phyloP scores from a whole-genome alignment of 1,140 invertebrate genomes.

The Drosophila triauraria region DNA sequence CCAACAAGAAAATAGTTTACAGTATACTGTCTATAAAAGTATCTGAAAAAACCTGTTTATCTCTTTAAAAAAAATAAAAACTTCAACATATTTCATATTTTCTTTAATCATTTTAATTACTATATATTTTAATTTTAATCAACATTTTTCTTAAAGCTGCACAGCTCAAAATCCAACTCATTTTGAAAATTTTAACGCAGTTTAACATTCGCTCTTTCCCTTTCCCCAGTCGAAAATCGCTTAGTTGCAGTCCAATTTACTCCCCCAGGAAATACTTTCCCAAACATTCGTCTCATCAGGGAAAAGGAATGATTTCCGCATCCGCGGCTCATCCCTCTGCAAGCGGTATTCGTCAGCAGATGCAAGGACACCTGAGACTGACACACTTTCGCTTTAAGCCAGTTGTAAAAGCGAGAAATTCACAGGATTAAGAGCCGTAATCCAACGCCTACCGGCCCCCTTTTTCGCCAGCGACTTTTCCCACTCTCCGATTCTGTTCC shows the following conservation, averaged over 20 bases:
- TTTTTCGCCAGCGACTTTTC: background rate
- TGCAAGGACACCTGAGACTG: constrained; percentile 50
- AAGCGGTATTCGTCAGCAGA: constrained; percentile 38
- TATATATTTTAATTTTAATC: background rate
- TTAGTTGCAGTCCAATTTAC: constrained; percentile 7
- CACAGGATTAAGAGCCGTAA: constrained; percentile 53
- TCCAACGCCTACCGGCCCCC: constrained; percentile 29
- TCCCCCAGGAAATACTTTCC: constrained; percentile 4
- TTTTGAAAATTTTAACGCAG: too few relatives aligned
- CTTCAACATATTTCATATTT: too few relatives aligned
- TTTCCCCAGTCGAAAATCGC: background rate
- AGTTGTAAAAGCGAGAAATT: constrained; percentile 55
- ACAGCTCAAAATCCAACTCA: background rate
- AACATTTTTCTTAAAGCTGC: background rate
- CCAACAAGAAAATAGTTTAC: too few relatives aligned
- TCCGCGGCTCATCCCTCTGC: constrained; percentile 17
- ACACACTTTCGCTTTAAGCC: constrained; percentile 54
- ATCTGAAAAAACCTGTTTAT: too few relatives aligned
- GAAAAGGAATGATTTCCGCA: constrained; percentile 37
- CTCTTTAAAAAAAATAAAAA: too few relatives aligned
- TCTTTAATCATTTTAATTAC: background rate
- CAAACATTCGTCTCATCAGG: constrained; percentile 28
- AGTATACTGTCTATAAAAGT: too few relatives aligned
- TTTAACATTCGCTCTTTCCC: background rate
- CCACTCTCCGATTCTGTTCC: constrained; percentile 3